Conservation (phyloP, 2,797 vertebrate genomes). For the Peromyscus nudipes region DNA sequence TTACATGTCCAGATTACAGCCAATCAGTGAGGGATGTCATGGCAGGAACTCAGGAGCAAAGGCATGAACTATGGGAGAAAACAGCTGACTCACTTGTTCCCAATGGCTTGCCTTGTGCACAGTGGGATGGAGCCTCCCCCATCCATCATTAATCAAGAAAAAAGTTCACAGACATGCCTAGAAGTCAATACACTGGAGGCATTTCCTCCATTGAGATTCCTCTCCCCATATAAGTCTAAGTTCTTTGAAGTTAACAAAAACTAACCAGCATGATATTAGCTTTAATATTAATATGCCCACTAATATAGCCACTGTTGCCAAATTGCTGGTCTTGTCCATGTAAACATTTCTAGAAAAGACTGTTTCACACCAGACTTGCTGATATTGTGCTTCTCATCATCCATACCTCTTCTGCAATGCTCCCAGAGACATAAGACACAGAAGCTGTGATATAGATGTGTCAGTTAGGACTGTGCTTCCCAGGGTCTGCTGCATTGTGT, state of each 20-base stretch:
- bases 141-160: neutral
- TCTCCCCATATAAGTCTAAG: neutral
- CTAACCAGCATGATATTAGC: no score
- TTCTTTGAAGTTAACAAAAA: neutral
- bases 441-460: fast-evolving
- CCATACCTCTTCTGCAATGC: neutral
- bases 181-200: fast-evolving
- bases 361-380: neutral
- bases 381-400: neutral
- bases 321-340: neutral
- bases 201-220: neutral
- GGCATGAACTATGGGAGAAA: no score
- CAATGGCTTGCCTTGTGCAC: no score
- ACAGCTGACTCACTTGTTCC: neutral
- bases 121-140: neutral
- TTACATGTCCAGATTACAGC: neutral
- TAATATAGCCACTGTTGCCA: neutral
- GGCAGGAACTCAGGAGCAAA: neutral
- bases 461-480: neutral
- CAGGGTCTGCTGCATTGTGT: neutral
- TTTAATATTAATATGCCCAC: no score
- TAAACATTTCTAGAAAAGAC: neutral
- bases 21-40: neutral
- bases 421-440: neutral
- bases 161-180: neutral